A percentile compares a stretch with the other conserved stretches of the same genome.
Evolutionary conservation across 2,888 invertebrate species (phyloP).

Genomic region (Aporophyla lueneburgensis): DNA sequence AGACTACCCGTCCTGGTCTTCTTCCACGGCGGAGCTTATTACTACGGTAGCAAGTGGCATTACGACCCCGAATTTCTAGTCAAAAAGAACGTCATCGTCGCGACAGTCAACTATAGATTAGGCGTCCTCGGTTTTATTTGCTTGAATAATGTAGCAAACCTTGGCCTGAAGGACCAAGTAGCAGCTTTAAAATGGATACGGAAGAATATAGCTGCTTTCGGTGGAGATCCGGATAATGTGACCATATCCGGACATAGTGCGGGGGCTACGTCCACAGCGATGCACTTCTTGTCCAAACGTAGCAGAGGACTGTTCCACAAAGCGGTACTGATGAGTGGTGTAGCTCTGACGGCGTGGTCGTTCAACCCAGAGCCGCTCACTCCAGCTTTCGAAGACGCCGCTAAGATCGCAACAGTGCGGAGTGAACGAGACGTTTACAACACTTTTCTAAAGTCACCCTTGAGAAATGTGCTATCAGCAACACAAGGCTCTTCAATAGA

Average conservation of each 20-base stretch:
- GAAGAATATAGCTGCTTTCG: slow-evolving; percentile 83
- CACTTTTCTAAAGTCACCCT: slow-evolving; percentile 74
- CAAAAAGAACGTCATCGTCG: slow-evolving; percentile 79
- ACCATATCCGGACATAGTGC: slow-evolving; percentile 87
- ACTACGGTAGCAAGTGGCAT: slow-evolving; percentile 84
- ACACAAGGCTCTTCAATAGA: slow-evolving; percentile 79
- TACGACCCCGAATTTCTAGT: slow-evolving; percentile 86
- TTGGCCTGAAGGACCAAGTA: slow-evolving; percentile 85
- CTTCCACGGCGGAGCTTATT: slow-evolving; percentile 86
- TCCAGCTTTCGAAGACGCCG: slow-evolving; percentile 79
- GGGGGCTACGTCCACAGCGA: slow-evolving; percentile 81
- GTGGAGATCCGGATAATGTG: slow-evolving; percentile 87
- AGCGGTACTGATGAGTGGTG: slow-evolving; percentile 84
- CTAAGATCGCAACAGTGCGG: slow-evolving; percentile 73
- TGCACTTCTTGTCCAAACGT: slow-evolving; percentile 81
- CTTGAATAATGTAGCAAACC: slow-evolving; percentile 81
- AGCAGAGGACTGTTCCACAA: slow-evolving; percentile 85
- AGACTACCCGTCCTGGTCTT: slow-evolving; percentile 83
- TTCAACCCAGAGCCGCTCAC: slow-evolving; percentile 79
- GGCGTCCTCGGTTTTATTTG: slow-evolving; percentile 86
- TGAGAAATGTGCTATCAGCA: slow-evolving; percentile 74
- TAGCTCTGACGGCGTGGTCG: slow-evolving; percentile 83
- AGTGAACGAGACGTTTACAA: slow-evolving; percentile 75
- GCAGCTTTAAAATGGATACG: slow-evolving; percentile 86
- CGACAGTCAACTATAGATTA: slow-evolving; percentile 84